Conservation (phyloP, 2,797 vertebrate species). For the Myotis findleyi region DNA sequence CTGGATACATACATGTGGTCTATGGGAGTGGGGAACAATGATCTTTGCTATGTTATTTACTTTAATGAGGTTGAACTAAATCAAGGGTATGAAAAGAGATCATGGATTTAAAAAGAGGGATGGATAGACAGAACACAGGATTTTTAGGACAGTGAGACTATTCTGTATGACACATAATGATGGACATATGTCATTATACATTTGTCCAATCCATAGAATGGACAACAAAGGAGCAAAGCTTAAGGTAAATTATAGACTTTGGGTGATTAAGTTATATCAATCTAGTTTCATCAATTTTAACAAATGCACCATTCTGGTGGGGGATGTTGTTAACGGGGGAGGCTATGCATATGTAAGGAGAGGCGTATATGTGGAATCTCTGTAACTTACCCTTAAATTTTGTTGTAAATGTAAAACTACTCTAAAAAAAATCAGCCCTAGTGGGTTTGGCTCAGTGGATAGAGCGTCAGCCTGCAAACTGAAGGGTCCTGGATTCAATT, state of each 20-base stretch:
- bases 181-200: not conserved
- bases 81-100: not conserved
- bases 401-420: not conserved
- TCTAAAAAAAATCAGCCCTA: not conserved
- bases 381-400: slow-evolving; percentile 13
- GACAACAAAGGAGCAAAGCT: not conserved
- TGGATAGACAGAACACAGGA: not conserved
- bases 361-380: not conserved
- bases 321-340: not conserved
- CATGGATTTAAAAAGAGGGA: not conserved
- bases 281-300: not conserved
- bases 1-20: not conserved
- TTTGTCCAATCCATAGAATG: not conserved
- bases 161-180: not conserved
- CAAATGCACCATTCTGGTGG: not conserved
- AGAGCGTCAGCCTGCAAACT: no score
- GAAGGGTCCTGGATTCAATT: no score
- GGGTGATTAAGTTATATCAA: not conserved
- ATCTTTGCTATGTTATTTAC: not conserved
- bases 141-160: not conserved
- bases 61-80: slow-evolving; percentile 4
- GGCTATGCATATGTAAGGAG: not conserved
- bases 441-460: no score
- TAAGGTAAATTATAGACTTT: not conserved
- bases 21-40: not conserved